Evolutionary conservation across 2,888 invertebrate genomes (phyloP).

Genomic region (Celastrina argiolus): DNA sequence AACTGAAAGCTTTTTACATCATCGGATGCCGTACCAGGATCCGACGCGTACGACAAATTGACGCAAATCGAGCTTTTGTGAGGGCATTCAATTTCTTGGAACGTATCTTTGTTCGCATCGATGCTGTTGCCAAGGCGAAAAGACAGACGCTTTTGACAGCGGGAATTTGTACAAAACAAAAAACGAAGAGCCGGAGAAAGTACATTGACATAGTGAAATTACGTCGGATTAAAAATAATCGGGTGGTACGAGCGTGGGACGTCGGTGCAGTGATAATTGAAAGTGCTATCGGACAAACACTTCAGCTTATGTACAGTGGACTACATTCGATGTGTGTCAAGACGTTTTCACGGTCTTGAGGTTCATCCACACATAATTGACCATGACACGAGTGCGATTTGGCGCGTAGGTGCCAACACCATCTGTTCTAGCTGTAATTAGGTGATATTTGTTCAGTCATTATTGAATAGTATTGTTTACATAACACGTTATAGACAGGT

Average conservation of each 20-base stretch:
- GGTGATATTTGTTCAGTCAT: slow-evolving; percentile 11
- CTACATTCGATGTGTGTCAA: slow-evolving; percentile 68
- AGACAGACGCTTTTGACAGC: slow-evolving; percentile 59
- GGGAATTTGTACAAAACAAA: slow-evolving; percentile 41
- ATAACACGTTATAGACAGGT: background rate
- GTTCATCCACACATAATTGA: slow-evolving; percentile 53
- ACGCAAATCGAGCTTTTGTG: slow-evolving; percentile 56
- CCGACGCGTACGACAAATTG: slow-evolving; percentile 50
- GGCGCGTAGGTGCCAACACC: slow-evolving; percentile 41
- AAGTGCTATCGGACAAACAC: slow-evolving; percentile 65
- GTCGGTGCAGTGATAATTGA: slow-evolving; percentile 68
- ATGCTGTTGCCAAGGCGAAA: background rate
- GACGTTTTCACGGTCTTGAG: slow-evolving; percentile 66
- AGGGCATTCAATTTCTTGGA: slow-evolving; percentile 49
- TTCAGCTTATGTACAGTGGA: slow-evolving; percentile 42
- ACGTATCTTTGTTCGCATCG: slow-evolving; percentile 39
- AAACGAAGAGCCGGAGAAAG: slow-evolving; percentile 64
- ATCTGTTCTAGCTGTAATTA: slow-evolving; percentile 37
- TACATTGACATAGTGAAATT: slow-evolving; percentile 53
- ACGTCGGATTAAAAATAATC: slow-evolving; percentile 61
- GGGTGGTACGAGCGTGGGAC: slow-evolving; percentile 53
- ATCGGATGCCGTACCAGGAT: slow-evolving; percentile 70
- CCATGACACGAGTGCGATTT: slow-evolving; percentile 52
- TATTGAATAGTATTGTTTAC: background rate
- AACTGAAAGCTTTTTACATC: slow-evolving; percentile 76